Base-by-base conservation (phyloP, 2,888 invertebrate genomes). In the Neoaliturus tenellus region DNA sequence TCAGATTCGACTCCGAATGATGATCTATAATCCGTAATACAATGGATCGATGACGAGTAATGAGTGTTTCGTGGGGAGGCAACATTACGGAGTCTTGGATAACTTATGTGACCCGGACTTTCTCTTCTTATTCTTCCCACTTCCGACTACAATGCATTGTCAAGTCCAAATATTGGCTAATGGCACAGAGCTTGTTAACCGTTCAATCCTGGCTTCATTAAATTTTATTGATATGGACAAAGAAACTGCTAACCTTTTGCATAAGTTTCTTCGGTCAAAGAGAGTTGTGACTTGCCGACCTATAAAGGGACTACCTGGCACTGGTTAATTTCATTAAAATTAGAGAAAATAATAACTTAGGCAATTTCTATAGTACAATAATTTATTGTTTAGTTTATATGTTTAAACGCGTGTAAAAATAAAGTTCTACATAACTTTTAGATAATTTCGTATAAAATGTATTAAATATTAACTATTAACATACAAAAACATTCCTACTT, bases 81-180 rank as follows among this genome's bases (percentile, higher is more conserved):
- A 14, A 23, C 69, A 39, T 69, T 69, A 69, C 39, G 1, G 14
- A 12, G 69, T 25, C 20, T 69, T 69, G 69, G 69, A 39, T 69
- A 69, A 69, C 69, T 69, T 35, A 69, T 69, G 69, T 20, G 69
- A 69, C 69, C 69, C 39, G 39, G 39, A 20, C 39, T 69, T 69
- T 67, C 67, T 67, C 67, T 33, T 58, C 67, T 12, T 67, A 67
- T 33, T 67, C 28, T 67, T 67, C 67, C 58, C 69, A 69, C 69
- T 69, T 69, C 69, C 69, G 69, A 69, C 69, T 35, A 69, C 69
- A 69, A 23, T 35, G 35, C 69, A 69, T 69, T 69, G 69, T 69
- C 69, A 69, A 69, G 69, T 69, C 69, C 62, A 62, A 69, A 69
- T 69, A 69, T 39, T 69, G 39, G 33, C 39, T 69, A 69, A 69